Base-by-base conservation (phyloP, 2,113 vertebrate species). In the Benitochromis conjunctus region DNA sequence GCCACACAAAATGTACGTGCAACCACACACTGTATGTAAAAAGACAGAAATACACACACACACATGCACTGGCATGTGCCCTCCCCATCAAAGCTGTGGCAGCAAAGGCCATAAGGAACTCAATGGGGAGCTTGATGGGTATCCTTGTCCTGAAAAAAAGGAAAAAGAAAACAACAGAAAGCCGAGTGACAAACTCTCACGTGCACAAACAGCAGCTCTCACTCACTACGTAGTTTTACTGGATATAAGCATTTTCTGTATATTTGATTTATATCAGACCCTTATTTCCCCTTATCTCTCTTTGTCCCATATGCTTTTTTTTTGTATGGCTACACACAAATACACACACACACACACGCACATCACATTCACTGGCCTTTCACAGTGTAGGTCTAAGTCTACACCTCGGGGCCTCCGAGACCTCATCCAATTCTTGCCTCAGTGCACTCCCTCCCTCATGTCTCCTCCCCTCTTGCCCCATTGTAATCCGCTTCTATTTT, bases 401-500 rank as follows among this genome's bases (percentile, higher is more conserved):
- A 77, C 89, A 89, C 92, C 92, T 88, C 79, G 1, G 91, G 92
- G 91, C 88, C 90, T 90, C 12, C 0, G 86, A 93, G 91, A 93
- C 91, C 81, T 91, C 86, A 80, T 90, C 90, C 86, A 86, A 87
- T 91, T 87, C 88, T 60, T 84, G 56, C 86, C 82, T 87, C 82
- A 86, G 81, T 81, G 90, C 56, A 60, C 60, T 84, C 36, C 64
- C 58, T 86, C 81, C 89, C 83, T 81, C 54, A 38, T 83, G 84
- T 74, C 87, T 86, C 80, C 66, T 71, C 87, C 43, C 77, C 64
- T 80, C 62, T 84, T 10, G 18, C 74, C 66, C 85, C 74, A 41
- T 74, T 81, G 54, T 94, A 90, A 95, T 93, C 93, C 82, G 41
- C 81, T 88, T 84, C 91, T 87, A 81, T 90, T 94, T 94, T 87